A percentile compares a stretch with the other conserved stretches of the same genome.
These are phyloP conservation scores for Alectura lathami DNA, from an alignment of 2,113 vertebrate genomes.

Conservation along the genomic window DNA sequence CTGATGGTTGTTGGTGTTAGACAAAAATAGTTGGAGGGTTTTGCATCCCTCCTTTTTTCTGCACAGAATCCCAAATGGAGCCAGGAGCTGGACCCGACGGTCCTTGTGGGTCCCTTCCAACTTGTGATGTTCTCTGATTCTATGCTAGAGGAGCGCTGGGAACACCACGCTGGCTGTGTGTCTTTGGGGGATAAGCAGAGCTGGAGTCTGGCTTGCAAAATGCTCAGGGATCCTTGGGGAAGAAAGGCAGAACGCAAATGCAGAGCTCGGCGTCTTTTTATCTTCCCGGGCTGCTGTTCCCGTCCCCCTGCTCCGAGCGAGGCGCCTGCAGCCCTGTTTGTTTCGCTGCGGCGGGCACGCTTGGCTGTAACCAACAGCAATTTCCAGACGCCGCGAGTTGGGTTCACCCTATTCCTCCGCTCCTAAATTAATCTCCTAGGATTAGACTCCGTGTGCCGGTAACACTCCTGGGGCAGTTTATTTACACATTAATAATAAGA, in stretches of 20 bases:
- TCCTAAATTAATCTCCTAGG: conserved; percentile 61
- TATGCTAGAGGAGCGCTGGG: not conserved
- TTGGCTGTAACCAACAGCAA: not conserved
- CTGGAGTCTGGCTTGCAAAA: not conserved
- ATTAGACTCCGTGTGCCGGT: conserved; percentile 16
- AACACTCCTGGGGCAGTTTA: conserved; percentile 54
- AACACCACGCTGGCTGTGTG: not conserved
- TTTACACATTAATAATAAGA: conserved; percentile 51
- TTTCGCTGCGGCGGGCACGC: not conserved
- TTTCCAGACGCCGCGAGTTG: not conserved
- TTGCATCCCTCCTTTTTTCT: not conserved
- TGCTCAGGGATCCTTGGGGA: not conserved
- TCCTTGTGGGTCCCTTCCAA: not conserved
- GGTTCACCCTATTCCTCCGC: conserved; percentile 2
- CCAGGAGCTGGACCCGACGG: not conserved
- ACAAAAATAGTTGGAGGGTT: not conserved
- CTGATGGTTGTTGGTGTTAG: accelerated
- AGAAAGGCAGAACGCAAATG: not conserved
- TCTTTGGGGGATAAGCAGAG: not conserved
- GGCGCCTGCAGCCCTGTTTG: not conserved
- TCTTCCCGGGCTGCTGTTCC: not conserved
- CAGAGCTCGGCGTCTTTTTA: not conserved
- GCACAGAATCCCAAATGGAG: not conserved
- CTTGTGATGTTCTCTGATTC: not conserved
- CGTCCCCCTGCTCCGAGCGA: not conserved